Percentiles rank a stretch among this genome's conserved stretches.
Evolutionary conservation across 2,113 vertebrate species (phyloP).

Genomic region (Ivindomyrus marchei): DNA sequence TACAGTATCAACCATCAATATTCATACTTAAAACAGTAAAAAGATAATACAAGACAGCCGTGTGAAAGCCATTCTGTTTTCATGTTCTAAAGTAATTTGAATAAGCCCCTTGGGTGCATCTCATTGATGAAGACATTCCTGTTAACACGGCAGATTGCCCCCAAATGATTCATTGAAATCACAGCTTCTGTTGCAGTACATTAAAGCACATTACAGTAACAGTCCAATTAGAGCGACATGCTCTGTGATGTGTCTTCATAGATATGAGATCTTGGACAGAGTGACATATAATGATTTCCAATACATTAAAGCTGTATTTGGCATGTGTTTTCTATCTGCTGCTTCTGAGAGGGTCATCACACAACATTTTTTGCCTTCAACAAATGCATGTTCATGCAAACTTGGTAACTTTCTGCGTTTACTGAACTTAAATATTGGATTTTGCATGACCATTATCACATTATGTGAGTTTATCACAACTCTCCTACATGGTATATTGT

Average conservation of each 20-base stretch:
- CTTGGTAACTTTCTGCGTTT: neutral
- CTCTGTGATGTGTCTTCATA: neutral
- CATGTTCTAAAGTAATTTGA: slow-evolving; percentile 2
- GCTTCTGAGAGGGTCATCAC: neutral
- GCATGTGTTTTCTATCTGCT: neutral
- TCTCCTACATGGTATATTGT: neutral
- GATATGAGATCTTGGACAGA: slow-evolving; percentile 26
- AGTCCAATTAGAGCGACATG: slow-evolving; percentile 9
- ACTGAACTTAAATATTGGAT: neutral
- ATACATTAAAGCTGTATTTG: neutral
- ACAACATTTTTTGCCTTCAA: neutral
- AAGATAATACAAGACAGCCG: neutral
- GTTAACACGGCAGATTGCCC: slow-evolving; percentile 35
- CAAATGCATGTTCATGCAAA: neutral
- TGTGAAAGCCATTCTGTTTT: neutral
- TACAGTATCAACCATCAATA: neutral
- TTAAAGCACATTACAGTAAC: slow-evolving; percentile 27
- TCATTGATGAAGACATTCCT: slow-evolving; percentile 42
- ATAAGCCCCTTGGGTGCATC: slow-evolving; percentile 26
- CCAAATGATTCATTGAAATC: slow-evolving; percentile 40
- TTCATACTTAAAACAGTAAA: neutral
- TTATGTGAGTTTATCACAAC: neutral
- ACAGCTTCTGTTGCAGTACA: slow-evolving; percentile 32
- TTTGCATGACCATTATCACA: neutral
- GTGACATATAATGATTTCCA: slow-evolving; percentile 37